Evolutionary conservation across 1,140 invertebrate genomes (phyloP), one percentile per base, ranked within the genome.

Genomic region (Brachionus sp.): DNA sequence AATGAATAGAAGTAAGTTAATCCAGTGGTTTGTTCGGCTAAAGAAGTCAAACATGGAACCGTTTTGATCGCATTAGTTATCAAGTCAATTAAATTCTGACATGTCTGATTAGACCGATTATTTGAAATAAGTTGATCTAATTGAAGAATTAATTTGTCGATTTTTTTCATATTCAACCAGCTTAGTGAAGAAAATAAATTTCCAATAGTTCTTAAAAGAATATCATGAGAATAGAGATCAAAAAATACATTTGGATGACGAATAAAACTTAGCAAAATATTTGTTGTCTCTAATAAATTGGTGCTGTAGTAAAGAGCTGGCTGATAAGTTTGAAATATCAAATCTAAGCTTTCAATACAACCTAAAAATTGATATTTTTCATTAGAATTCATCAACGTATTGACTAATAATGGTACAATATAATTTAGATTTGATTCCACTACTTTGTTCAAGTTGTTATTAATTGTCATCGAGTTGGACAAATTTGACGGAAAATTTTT

Each of bases 1-100:
- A 84, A 77, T 88, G 88, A 89, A 35, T 80, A 80, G 4, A 33
- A 80, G 57, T 80, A 80, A 66, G n/a, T 66, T 25, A 80, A 23
- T 37, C 77, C 77, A 25, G 77, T 80, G 7, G 0, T 23, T 37
- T 80, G 50, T 44, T 80, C 77, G 77, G 77, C 77, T 80, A 23
- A 10, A 2, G 77, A 80, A 13, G 2, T 5, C 1, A 10, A 37
- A 57, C 13, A 66, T 3, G 33, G 35, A 19, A 19, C 6, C 7
- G 5, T 62, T 62, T 66, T 57, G 9, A 80, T 33, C 10, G 77
- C 16, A 6, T 57, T 80, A 12, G 33, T 66, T 16, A 80, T 33
- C 3, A 66, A 33, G 16, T 57, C 62, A 23, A 62, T 29, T 33
- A 77, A 53, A 33, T 3, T 77, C 1, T 46, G 50, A 29, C 35